Percentiles rank a stretch among this genome's conserved stretches.
phyloP scores from a whole-genome alignment of 2,888 invertebrate genomes.

The Tineola bisselliella region DNA sequence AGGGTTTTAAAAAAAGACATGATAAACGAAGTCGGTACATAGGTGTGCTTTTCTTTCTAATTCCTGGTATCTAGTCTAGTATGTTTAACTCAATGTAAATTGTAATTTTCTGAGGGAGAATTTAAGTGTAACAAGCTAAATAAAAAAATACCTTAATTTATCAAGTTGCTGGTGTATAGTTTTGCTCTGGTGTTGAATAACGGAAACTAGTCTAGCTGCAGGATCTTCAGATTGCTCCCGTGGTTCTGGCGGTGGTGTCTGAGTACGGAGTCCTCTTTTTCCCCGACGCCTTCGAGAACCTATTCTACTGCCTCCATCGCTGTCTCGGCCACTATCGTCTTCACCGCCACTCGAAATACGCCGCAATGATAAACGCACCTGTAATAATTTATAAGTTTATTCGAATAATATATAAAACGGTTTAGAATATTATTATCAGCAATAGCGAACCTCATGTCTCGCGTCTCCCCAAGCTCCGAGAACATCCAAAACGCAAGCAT shows the following conservation, averaged over 20 bases:
- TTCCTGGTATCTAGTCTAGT: too few relatives aligned
- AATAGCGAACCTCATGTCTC: conserved; percentile 44
- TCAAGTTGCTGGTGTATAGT: conserved; percentile 61
- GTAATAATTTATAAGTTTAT: conserved; percentile 6
- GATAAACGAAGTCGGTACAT: too few relatives aligned
- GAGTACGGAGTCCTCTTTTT: conserved; percentile 33
- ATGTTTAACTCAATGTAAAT: too few relatives aligned
- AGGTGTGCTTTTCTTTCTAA: too few relatives aligned
- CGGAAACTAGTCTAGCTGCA: conserved; percentile 51
- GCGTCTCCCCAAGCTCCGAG: conserved; percentile 82
- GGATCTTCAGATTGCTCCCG: conserved; percentile 43
- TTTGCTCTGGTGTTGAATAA: conserved; percentile 57
- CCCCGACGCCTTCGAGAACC: conserved; percentile 37
- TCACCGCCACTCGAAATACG: conserved; percentile 57
- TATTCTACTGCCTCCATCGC: conserved; percentile 47
- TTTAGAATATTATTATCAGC: too few relatives aligned
- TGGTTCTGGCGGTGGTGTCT: conserved; percentile 42
- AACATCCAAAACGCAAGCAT: conserved; percentile 79
- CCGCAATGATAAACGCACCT: conserved; percentile 60
- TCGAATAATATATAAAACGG: too few relatives aligned
- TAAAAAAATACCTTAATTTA: conserved; percentile 43
- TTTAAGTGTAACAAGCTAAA: too few relatives aligned
- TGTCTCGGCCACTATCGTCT: conserved; percentile 61
- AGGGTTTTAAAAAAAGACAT: too few relatives aligned
- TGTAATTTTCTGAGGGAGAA: too few relatives aligned